A percentile compares a stretch with the other conserved stretches of the same genome.
phyloP scores from a whole-genome alignment of 2,797 vertebrate species.

The Threskiornis aethiopicus region DNA sequence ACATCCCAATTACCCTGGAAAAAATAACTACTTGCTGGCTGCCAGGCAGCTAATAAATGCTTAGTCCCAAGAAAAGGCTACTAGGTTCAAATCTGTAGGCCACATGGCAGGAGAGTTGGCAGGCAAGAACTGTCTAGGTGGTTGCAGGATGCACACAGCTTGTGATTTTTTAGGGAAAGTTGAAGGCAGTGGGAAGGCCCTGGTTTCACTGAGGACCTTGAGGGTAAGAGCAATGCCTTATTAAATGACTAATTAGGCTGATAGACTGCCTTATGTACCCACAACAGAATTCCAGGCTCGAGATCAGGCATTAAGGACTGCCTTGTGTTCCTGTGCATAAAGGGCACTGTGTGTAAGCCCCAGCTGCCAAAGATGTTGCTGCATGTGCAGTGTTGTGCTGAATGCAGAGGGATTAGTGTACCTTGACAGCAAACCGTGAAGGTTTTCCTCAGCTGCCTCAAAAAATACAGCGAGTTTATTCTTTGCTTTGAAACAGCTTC shows the following conservation, averaged over 20 bases:
- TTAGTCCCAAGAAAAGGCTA: background rate
- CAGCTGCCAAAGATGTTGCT: constrained; percentile 19
- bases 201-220: background rate
- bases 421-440: background rate
- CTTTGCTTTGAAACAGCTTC: constrained; percentile 1
- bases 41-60: background rate
- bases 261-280: background rate
- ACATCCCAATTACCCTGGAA: background rate
- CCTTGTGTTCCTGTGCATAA: constrained; percentile 12
- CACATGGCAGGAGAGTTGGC: background rate
- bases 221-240: background rate
- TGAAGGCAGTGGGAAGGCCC: background rate
- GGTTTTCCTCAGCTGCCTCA: constrained; percentile 30
- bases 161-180: background rate
- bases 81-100: background rate
- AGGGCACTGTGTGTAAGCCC: background rate
- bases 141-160: background rate
- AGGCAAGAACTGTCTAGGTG: background rate
- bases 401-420: constrained; percentile 19
- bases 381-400: background rate
- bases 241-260: background rate
- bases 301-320: background rate
- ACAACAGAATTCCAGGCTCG: background rate
- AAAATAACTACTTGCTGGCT: background rate
- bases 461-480: background rate